Percentiles rank a stretch among this genome's conserved stretches.
Evolutionary conservation across 2,797 vertebrate species (phyloP).

Genomic region (Acanthopagrus latus): DNA sequence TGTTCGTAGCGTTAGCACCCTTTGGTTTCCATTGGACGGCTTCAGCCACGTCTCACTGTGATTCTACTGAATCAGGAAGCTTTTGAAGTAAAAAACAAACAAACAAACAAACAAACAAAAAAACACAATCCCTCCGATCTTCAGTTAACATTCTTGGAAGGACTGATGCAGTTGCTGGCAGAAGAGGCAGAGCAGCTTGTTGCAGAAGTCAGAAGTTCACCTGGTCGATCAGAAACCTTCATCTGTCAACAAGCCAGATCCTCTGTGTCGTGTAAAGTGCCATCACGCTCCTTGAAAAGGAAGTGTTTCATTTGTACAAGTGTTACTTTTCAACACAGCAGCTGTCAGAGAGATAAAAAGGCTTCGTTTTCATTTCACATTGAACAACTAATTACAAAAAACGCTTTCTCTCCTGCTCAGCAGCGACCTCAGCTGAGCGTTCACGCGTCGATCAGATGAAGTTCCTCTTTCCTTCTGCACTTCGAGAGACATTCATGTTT

Average conservation of each 20-base stretch:
- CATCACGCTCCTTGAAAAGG: neutral
- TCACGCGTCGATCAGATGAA: neutral
- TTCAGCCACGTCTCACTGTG: neutral
- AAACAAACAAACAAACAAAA: neutral
- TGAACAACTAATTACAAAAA: neutral
- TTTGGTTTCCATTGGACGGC: conserved; percentile 5
- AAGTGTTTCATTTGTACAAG: neutral
- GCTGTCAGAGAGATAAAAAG: neutral
- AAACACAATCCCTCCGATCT: neutral
- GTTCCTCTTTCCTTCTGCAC: neutral
- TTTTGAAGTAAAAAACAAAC: neutral
- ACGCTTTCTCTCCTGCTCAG: neutral
- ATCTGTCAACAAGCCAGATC: neutral
- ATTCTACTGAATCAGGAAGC: neutral
- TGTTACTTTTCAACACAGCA: conserved; percentile 29
- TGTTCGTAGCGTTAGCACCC: conserved; percentile 23
- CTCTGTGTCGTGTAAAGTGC: conserved; percentile 43
- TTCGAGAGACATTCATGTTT: neutral
- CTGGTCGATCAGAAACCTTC: neutral
- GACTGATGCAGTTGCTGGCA: conserved; percentile 9
- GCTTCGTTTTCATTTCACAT: neutral
- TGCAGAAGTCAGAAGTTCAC: conserved; percentile 14
- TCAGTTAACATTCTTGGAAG: neutral
- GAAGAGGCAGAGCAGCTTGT: conserved; percentile 12
- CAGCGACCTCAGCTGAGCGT: neutral